A percentile compares a stretch with the other conserved stretches of the same genome.
phyloP scores from a whole-genome alignment of 2,888 invertebrate genomes.

The Spatulosminthurus flaviceps region DNA sequence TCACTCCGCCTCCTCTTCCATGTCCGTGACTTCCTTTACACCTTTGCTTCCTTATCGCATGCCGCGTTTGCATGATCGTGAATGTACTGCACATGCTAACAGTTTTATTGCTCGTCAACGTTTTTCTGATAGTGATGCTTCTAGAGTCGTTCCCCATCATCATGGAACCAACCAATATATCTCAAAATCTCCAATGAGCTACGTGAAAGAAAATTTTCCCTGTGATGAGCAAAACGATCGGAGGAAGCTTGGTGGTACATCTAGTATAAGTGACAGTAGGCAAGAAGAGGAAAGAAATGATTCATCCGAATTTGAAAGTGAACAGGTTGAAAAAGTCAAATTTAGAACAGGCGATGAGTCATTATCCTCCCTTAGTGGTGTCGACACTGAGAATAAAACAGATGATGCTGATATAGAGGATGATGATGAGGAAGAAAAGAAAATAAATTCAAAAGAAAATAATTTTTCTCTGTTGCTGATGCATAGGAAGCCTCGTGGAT shows the following conservation, averaged over 20 bases:
- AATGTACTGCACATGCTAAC: conserved; percentile 3
- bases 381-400: conserved; percentile 31
- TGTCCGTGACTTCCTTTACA: conserved; percentile 2
- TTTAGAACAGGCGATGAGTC: conserved; percentile 33
- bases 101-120: conserved; percentile 22
- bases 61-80: conserved; percentile 34
- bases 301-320: conserved; percentile 15
- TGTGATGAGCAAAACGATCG: not conserved
- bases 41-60: conserved; percentile 26
- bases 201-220: not conserved
- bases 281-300: not conserved
- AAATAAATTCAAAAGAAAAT: conserved; percentile 28
- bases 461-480: conserved; percentile 11
- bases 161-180: not conserved
- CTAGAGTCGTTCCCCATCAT: not conserved
- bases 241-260: not conserved
- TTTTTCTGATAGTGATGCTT: not conserved
- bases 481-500: conserved; percentile 54
- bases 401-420: conserved; percentile 31
- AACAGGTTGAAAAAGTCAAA: conserved; percentile 25
- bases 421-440: conserved; percentile 26
- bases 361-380: conserved; percentile 28
- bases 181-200: not conserved
- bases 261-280: too few species aligned
- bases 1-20: conserved; percentile 28